Evolutionary conservation across 2,113 vertebrate species (phyloP).

Genomic region (Periophthalmus modestus): DNA sequence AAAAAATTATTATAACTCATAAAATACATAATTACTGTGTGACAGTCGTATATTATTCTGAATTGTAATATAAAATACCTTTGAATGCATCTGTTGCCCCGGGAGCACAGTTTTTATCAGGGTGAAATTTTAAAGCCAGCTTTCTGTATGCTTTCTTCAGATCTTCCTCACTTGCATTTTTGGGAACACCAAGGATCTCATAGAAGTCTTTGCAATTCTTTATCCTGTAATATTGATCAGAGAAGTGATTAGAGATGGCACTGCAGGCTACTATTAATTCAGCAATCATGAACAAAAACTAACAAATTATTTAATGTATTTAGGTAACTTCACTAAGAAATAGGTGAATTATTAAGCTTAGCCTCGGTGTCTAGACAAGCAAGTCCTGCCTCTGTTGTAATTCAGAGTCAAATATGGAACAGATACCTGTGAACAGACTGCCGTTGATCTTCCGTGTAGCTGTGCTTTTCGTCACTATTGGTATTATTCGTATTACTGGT

Average conservation of each 20-base stretch:
- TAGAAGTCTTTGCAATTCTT: constrained; percentile 94
- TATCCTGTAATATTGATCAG: constrained; percentile 77
- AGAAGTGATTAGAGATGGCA: neutral
- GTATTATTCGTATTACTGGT: constrained; percentile 5
- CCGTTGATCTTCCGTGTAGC: constrained; percentile 88
- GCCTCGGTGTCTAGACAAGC: neutral
- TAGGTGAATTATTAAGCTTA: neutral
- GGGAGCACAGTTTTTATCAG: constrained; percentile 94
- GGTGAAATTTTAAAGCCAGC: constrained; percentile 92
- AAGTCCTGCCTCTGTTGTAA: neutral
- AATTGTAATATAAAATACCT: constrained; percentile 74
- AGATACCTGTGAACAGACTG: constrained; percentile 88
- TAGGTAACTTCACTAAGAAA: neutral
- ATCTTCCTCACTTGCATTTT: constrained; percentile 87
- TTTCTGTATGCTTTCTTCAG: constrained; percentile 92
- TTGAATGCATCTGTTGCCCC: constrained; percentile 96
- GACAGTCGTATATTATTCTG: neutral
- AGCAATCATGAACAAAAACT: neutral
- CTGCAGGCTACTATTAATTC: neutral
- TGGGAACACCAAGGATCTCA: constrained; percentile 88
- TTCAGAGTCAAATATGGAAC: neutral
- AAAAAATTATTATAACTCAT: too few relatives aligned
- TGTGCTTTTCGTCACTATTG: constrained; percentile 73
- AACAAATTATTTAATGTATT: too few relatives aligned
- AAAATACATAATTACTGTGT: neutral